These are phyloP conservation scores for Reticulitermes speratus DNA, from an alignment of 1,140 invertebrate genomes.

Conservation along the genomic window DNA sequence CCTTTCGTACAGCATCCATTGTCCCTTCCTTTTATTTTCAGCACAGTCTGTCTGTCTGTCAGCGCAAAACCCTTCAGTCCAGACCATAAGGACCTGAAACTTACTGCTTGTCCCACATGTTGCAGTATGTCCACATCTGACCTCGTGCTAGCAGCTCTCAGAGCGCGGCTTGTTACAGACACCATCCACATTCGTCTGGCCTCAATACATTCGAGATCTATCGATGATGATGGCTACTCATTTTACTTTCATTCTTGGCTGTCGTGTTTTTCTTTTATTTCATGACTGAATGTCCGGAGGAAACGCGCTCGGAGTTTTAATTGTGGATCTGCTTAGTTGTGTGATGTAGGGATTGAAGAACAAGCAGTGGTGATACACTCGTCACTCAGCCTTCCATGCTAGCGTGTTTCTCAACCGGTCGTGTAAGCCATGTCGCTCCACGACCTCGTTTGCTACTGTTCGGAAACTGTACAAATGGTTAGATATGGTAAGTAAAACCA, in stretches of 20 bases:
- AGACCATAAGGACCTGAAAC: neutral
- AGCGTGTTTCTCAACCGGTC: too few relatives aligned
- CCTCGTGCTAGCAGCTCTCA: neutral
- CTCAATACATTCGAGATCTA: neutral
- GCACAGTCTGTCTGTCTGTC: neutral
- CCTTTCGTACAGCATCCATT: neutral
- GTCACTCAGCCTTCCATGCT: too few relatives aligned
- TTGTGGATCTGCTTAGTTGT: too few relatives aligned
- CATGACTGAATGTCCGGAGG: too few relatives aligned
- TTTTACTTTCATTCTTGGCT: neutral
- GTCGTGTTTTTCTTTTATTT: neutral
- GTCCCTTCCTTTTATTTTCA: neutral
- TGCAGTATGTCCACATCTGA: neutral
- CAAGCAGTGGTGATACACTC: too few relatives aligned
- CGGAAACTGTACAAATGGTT: too few relatives aligned
- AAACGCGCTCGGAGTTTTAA: too few relatives aligned
- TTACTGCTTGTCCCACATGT: neutral
- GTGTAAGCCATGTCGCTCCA: too few relatives aligned
- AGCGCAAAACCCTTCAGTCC: neutral
- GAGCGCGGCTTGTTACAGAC: neutral
- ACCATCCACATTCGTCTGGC: neutral
- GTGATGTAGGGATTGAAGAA: too few relatives aligned
- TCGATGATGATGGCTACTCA: neutral
- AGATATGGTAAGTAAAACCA: too few relatives aligned
- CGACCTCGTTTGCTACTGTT: too few relatives aligned